Evolutionary conservation across 2,113 vertebrate genomes (phyloP).

Genomic region (Gallinago undulata): DNA sequence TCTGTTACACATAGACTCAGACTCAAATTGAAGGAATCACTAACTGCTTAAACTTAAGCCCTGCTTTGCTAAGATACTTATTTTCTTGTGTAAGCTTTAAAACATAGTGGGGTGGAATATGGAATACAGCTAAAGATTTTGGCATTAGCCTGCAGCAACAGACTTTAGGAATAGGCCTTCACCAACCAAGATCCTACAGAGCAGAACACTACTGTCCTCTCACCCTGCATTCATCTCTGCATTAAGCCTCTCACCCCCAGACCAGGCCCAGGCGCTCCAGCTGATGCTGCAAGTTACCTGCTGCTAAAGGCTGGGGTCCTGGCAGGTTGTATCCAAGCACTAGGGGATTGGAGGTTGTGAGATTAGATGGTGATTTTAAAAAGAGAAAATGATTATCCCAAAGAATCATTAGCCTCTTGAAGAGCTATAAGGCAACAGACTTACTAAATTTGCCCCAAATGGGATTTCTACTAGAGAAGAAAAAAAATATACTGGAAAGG

Average conservation of each 20-base stretch:
- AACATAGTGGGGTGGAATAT: fast-evolving
- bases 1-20: not conserved
- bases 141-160: not conserved
- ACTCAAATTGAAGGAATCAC: not conserved
- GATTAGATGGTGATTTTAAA: not conserved
- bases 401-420: not conserved
- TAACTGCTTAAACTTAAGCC: not conserved
- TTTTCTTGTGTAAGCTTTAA: not conserved
- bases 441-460: not conserved
- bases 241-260: not conserved
- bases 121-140: not conserved
- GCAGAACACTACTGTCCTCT: not conserved
- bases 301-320: not conserved
- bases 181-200: not conserved
- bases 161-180: not conserved
- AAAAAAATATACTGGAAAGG: not conserved
- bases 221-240: not conserved
- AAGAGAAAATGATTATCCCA: not conserved
- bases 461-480: not conserved
- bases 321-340: not conserved
- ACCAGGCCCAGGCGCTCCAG: not conserved
- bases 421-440: not conserved
- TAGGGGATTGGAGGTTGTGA: not conserved
- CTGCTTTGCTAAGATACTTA: not conserved
- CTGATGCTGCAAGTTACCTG: not conserved